Evolutionary conservation across 2,888 invertebrate genomes (phyloP).

Genomic region (Andricus curvator): DNA sequence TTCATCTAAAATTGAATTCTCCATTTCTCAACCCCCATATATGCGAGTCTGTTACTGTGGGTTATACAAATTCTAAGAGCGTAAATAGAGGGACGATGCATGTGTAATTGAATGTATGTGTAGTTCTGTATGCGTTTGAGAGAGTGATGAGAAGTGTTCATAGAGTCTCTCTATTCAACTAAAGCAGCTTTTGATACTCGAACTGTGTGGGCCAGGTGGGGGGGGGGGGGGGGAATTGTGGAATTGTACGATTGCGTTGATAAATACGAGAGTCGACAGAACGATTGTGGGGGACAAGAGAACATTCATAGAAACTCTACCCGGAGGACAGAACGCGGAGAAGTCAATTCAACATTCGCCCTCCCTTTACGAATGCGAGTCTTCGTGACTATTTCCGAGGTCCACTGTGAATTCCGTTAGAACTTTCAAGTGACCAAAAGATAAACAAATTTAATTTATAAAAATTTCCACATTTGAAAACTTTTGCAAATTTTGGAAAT

Average conservation of each 20-base stretch:
- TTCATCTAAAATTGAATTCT: neutral
- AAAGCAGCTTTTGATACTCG: neutral
- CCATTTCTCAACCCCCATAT: neutral
- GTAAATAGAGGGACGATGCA: no score
- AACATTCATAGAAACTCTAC: conserved; percentile 77
- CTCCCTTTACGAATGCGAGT: conserved; percentile 59
- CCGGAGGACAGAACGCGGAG: conserved; percentile 66
- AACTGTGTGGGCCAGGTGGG: no score
- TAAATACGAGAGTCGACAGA: conserved; percentile 61
- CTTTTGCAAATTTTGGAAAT: neutral
- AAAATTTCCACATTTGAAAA: neutral
- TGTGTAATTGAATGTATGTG: no score
- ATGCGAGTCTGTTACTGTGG: neutral
- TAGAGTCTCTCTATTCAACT: neutral
- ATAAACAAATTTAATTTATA: neutral
- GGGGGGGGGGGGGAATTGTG: neutral
- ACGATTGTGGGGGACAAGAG: conserved; percentile 74
- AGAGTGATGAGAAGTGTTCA: neutral
- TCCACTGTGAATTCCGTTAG: neutral
- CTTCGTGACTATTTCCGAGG: conserved; percentile 2
- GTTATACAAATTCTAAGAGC: no score
- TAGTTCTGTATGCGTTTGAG: neutral
- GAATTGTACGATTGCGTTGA: conserved; percentile 48
- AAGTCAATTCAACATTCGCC: conserved; percentile 74
- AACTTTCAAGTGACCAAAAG: neutral